These are phyloP conservation scores for Rallus crepitans DNA, from an alignment of 2,797 vertebrate genomes.

Conservation along the genomic window DNA sequence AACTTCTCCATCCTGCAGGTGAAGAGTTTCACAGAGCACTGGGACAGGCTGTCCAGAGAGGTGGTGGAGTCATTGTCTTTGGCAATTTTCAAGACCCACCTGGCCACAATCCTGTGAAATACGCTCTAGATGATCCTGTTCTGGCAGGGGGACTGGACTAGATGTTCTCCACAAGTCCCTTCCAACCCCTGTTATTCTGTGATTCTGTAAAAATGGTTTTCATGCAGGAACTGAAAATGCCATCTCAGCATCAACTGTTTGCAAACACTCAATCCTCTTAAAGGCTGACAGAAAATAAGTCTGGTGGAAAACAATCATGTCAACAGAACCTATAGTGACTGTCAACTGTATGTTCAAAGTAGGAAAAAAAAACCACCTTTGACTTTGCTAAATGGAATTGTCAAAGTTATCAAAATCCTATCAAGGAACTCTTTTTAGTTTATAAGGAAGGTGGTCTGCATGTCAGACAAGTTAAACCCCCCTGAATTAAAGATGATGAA, in stretches of 20 bases:
- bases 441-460: not conserved
- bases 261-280: constrained; percentile 41
- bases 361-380: not conserved
- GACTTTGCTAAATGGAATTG: not conserved
- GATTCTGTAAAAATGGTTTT: not conserved
- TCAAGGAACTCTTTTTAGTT: not conserved
- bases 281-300: constrained; percentile 24
- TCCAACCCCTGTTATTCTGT: too few species aligned
- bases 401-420: not conserved
- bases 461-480: not conserved
- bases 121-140: too few species aligned
- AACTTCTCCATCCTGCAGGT: too few species aligned
- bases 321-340: not conserved
- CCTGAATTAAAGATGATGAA: not conserved
- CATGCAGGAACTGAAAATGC: constrained; percentile 71
- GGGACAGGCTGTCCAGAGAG: too few species aligned
- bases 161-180: too few species aligned
- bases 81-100: too few species aligned
- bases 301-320: not conserved
- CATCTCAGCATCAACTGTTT: constrained; percentile 61
- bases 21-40: too few species aligned
- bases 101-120: too few species aligned
- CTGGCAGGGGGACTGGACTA: too few species aligned
- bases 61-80: too few species aligned
- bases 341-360: not conserved